Evolutionary conservation across 2,888 invertebrate genomes (phyloP), one percentile per base, ranked within the genome.

Genomic region (Nomada lathburiana): DNA sequence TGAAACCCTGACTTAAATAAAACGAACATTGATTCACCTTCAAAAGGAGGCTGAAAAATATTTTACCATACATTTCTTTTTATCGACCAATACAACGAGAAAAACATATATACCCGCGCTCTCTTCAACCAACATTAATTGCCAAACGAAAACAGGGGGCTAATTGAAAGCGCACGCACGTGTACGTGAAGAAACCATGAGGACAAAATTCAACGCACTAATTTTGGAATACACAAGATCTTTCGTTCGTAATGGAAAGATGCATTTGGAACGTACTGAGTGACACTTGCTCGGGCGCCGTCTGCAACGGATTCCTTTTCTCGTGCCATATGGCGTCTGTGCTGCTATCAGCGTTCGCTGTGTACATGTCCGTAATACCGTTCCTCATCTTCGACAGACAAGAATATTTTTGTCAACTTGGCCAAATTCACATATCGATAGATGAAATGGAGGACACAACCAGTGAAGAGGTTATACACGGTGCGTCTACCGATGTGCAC

Each of bases 241-340:
- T 62, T 77, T 52, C 72, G 16, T 62, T 59, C 16, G 26, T 20
- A 47, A 63, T 26, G 42, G 64, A 73, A 78, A 78, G 82, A 83
- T 76, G 81, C 55, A 82, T 76, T 81, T 72, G 65, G 74, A 82
- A 88, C 88, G 78, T 88, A 88, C 88, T 83, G 81, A 83, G 77
- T 83, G 85, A 86, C 76, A 88, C 80, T 83, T 76, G 88, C 44
- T 88, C 88, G 82, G 86, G 68, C 76, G 76, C 81, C 76, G 84
- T 83, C 76, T 72, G 86, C 76, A 82, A 84, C 67, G 86, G 85
- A 69, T 76, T 87, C 81, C 83, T 88, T 82, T 88, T 85, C 84
- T 86, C 88, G 70, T 88, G 84, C 88, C 88, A 88, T 88, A 88
- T 88, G 88, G 88, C 89, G 80, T 88, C 87, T 75, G 87, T 87